Evolutionary conservation across 2,888 invertebrate genomes (phyloP).

Genomic region (Cephus pygmeus): DNA sequence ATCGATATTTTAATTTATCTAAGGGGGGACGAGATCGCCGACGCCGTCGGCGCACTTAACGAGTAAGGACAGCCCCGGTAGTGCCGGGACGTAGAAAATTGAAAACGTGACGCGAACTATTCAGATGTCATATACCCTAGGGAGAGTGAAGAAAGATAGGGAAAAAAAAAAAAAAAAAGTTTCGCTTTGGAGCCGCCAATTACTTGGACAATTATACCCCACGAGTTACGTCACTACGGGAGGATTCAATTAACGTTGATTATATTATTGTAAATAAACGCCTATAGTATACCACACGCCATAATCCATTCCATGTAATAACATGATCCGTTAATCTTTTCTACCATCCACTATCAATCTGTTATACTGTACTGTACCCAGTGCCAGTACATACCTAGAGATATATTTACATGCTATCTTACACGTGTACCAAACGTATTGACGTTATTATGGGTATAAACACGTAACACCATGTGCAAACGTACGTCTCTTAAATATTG

Average conservation of each 20-base stretch:
- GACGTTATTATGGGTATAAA: background rate
- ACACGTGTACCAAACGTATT: background rate
- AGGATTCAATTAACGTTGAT: conserved; percentile 31
- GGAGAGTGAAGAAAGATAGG: conserved; percentile 43
- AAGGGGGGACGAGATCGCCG: conserved; percentile 50
- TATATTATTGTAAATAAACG: conserved; percentile 30
- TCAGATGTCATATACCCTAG: conserved; percentile 51
- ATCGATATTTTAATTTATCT: conserved; percentile 64
- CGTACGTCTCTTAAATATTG: background rate
- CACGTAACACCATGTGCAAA: background rate
- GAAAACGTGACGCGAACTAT: conserved; percentile 60
- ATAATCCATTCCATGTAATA: background rate
- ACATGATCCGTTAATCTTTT: background rate
- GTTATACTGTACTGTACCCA: background rate
- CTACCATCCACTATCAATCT: background rate
- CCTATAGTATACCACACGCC: conserved; percentile 13
- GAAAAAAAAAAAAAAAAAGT: conserved; percentile 47
- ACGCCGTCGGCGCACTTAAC: conserved; percentile 60
- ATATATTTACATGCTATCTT: background rate
- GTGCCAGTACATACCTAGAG: background rate
- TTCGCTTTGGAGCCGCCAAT: conserved; percentile 43
- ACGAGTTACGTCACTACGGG: conserved; percentile 29
- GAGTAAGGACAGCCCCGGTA: conserved; percentile 55
- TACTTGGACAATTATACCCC: conserved; percentile 49
- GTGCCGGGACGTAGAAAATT: conserved; percentile 56